Evolutionary conservation across 2,113 vertebrate species (phyloP).

Genomic region (Leptosomus discolor): DNA sequence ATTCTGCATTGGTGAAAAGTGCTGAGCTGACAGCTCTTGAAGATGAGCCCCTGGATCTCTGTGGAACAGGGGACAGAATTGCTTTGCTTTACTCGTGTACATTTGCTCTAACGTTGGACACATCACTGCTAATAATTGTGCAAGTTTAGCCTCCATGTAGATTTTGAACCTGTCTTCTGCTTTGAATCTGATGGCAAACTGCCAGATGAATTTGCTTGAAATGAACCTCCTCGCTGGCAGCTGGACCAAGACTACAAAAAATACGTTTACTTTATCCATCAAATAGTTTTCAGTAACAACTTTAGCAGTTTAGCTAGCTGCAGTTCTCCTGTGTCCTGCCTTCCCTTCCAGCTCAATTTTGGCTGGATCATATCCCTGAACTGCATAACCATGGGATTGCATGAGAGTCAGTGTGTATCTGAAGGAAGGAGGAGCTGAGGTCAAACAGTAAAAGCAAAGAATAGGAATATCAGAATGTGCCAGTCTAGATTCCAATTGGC

Average conservation of each 20-base stretch:
- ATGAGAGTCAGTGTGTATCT: rapidly evolving
- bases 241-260: background rate
- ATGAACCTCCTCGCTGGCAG: background rate
- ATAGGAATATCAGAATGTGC: background rate
- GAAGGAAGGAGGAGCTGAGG: background rate
- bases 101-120: background rate
- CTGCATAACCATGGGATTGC: background rate
- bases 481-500: background rate
- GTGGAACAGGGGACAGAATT: background rate
- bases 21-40: background rate
- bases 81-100: background rate
- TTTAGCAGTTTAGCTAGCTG: background rate
- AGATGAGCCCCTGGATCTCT: background rate
- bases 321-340: background rate
- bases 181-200: background rate
- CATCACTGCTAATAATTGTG: background rate
- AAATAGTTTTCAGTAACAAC: background rate
- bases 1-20: background rate
- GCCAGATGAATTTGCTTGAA: background rate
- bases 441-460: background rate
- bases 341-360: background rate
- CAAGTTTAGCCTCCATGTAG: background rate
- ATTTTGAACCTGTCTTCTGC: background rate
- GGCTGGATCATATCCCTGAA: background rate
- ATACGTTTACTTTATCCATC: background rate